These are phyloP conservation scores for Erpetoichthys calabaricus DNA, from an alignment of 2,797 vertebrate genomes.

Conservation along the genomic window DNA sequence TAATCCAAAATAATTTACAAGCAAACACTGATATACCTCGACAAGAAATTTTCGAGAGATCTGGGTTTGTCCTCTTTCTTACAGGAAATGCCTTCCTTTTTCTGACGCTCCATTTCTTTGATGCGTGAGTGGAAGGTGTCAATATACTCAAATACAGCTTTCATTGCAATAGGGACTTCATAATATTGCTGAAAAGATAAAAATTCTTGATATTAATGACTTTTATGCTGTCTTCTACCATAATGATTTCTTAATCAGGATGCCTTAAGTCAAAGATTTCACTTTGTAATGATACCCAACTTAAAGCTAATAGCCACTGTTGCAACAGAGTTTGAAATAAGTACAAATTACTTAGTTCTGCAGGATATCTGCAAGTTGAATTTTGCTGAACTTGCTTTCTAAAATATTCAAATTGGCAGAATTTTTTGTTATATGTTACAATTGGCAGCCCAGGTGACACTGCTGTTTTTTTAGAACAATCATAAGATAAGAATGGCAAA, in stretches of 20 bases:
- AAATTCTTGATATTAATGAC: neutral
- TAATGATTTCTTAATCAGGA: neutral
- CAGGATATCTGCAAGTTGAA: no score
- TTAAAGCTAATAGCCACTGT: no score
- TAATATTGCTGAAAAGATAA: slow-evolving; percentile 75
- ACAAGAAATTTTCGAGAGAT: slow-evolving; percentile 89
- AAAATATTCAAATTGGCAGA: no score
- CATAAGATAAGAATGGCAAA: no score
- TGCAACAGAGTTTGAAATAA: no score
- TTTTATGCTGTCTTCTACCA: neutral
- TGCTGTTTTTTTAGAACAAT: no score
- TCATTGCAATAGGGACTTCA: slow-evolving; percentile 93
- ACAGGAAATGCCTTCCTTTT: slow-evolving; percentile 78
- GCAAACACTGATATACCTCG: slow-evolving; percentile 52
- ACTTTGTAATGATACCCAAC: no score
- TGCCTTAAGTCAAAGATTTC: neutral
- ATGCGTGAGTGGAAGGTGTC: slow-evolving; percentile 91
- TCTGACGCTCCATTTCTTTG: slow-evolving; percentile 95
- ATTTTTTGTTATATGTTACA: no score
- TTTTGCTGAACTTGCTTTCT: no score
- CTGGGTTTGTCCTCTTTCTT: slow-evolving; percentile 91
- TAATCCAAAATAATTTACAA: no score
- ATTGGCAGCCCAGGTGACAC: no score
- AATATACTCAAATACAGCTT: slow-evolving; percentile 82
- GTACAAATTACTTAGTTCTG: no score